phyloP scores from a whole-genome alignment of 2,797 vertebrate genomes.

The Clarias laeviceps region DNA sequence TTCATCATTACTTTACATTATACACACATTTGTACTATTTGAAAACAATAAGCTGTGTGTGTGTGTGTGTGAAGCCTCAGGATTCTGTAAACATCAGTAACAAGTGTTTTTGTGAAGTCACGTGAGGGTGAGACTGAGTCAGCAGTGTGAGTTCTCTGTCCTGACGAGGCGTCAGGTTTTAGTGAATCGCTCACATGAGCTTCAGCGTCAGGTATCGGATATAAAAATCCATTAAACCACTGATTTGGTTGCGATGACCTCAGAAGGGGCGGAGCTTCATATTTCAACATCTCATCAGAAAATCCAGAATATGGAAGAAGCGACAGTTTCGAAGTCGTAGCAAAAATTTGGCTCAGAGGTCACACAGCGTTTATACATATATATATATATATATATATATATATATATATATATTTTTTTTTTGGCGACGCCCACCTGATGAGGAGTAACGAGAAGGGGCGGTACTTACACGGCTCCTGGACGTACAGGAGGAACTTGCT shows the following conservation, averaged over 20 bases:
- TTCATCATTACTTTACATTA: background rate
- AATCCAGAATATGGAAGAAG: background rate
- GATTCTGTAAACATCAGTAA: background rate
- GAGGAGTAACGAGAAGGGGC: background rate
- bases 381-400: too few species aligned
- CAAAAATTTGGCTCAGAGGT: background rate
- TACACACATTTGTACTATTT: too few species aligned
- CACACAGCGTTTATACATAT: background rate
- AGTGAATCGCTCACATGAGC: background rate
- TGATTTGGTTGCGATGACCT: background rate
- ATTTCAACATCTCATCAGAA: background rate
- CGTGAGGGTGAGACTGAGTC: background rate
- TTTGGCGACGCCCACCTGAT: background rate
- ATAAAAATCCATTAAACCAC: background rate
- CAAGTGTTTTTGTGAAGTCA: background rate
- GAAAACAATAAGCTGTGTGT: too few species aligned
- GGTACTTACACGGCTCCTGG: constrained; percentile 60
- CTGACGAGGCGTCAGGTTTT: background rate
- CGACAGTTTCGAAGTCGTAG: too few species aligned
- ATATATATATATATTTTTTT: too few species aligned
- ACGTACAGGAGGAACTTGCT: constrained; percentile 68
- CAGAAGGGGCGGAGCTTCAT: background rate
- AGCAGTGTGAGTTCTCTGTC: background rate
- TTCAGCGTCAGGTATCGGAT: background rate
- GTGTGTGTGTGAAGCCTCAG: too few species aligned